Evolutionary conservation across 2,113 vertebrate genomes (phyloP).

Genomic region (Heloderma charlesbogerti): DNA sequence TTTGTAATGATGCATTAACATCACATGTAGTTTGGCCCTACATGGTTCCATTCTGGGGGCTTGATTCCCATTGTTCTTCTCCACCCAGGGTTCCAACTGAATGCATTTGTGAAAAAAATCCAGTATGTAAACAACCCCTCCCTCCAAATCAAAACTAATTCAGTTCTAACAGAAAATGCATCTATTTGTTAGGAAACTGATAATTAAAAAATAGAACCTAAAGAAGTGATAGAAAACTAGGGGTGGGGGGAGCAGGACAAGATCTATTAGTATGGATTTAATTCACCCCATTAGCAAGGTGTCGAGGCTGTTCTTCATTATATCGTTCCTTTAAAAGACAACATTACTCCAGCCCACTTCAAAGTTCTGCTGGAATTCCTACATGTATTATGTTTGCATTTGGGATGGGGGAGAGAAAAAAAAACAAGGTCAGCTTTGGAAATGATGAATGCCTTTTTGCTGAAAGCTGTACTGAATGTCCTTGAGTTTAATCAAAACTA

Average conservation of each 20-base stretch:
- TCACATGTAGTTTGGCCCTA: neutral
- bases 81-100: neutral
- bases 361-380: constrained; percentile 66
- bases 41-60: neutral
- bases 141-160: constrained; percentile 21
- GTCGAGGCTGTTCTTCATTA: constrained; percentile 27
- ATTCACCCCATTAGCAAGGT: constrained; percentile 27
- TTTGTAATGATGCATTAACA: neutral
- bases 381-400: constrained; percentile 77
- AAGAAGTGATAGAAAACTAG: neutral
- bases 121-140: neutral
- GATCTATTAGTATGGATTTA: constrained; percentile 51
- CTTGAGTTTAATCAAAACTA: constrained; percentile 99
- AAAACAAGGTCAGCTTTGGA: constrained; percentile 91
- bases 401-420: constrained; percentile 62
- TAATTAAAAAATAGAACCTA: constrained; percentile 8
- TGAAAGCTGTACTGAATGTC: constrained; percentile 95
- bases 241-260: constrained; percentile 26
- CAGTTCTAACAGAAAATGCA: constrained; percentile 33
- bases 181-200: constrained; percentile 47
- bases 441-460: constrained; percentile 98
- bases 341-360: constrained; percentile 22
- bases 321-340: constrained; percentile 45
- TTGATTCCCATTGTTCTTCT: neutral
- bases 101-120: neutral